Percentiles rank a stretch among this genome's conserved stretches.
These are phyloP conservation scores for Myotis myotis DNA, from an alignment of 2,797 vertebrate genomes.

Conservation along the genomic window DNA sequence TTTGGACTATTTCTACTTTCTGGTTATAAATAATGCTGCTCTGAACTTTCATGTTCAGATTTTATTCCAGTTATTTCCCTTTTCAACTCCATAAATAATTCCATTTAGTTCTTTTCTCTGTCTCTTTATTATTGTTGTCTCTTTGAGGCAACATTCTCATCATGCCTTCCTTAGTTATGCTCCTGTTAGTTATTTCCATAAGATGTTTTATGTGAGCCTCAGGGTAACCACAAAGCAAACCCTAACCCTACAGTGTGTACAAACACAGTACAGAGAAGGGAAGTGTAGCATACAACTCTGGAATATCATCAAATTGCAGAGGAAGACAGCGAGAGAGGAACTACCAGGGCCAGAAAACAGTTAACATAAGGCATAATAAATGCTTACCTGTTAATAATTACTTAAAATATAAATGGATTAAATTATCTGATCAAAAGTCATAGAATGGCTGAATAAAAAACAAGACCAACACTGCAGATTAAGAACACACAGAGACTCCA, in stretches of 20 bases:
- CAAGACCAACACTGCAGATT: not conserved
- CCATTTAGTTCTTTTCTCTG: not conserved
- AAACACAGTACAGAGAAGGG: not conserved
- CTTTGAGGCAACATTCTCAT: not conserved
- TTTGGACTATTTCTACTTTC: not conserved
- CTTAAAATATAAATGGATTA: not conserved
- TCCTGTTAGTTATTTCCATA: not conserved
- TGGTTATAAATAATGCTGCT: not conserved
- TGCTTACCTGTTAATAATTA: not conserved
- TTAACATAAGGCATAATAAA: not conserved
- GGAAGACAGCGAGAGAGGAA: not conserved
- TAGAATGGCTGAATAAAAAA: not conserved
- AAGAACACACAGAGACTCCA: not conserved
- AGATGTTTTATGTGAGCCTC: not conserved
- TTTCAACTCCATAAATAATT: not conserved
- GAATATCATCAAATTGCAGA: not conserved
- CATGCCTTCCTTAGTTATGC: not conserved
- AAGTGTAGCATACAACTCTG: not conserved
- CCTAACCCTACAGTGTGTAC: not conserved
- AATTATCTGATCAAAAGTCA: not conserved
- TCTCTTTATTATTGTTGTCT: not conserved
- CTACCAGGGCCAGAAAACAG: not conserved
- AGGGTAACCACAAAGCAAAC: not conserved
- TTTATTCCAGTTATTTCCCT: not conserved
- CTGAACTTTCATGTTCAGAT: not conserved